These are phyloP conservation scores for Harpagus bidentatus DNA, from an alignment of 2,113 vertebrate genomes.

Conservation along the genomic window DNA sequence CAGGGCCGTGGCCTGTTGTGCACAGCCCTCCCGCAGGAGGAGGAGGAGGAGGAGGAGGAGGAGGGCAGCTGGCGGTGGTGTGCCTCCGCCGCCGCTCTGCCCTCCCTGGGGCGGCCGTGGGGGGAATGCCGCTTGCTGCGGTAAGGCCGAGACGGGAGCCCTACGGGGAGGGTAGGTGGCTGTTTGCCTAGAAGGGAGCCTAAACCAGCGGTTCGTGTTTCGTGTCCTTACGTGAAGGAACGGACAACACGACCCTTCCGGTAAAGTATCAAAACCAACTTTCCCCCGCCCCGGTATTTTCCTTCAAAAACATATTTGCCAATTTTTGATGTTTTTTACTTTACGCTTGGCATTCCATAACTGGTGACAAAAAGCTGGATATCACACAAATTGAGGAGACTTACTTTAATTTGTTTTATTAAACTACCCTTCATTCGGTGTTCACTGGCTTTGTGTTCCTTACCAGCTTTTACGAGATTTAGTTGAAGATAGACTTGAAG, in stretches of 20 bases:
- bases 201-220: rapidly evolving
- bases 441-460: neutral
- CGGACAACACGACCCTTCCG: rapidly evolving
- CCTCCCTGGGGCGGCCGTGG: rapidly evolving
- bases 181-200: neutral
- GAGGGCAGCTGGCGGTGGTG: neutral
- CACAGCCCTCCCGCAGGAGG: neutral
- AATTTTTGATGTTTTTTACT: neutral
- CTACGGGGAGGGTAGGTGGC: neutral
- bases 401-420: neutral
- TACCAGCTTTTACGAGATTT: neutral
- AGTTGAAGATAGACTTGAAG: neutral
- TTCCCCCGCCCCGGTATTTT: rapidly evolving
- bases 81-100: rapidly evolving
- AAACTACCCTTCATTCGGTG: neutral
- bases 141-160: neutral
- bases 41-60: neutral
- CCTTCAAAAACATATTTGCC: neutral
- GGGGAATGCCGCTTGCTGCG: neutral
- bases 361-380: neutral
- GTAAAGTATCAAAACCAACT: neutral
- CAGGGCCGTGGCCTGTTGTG: neutral
- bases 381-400: neutral
- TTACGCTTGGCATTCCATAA: rapidly evolving
- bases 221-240: neutral